phyloP scores from a whole-genome alignment of 2,797 vertebrate genomes.

The Sebastes nivosus region DNA sequence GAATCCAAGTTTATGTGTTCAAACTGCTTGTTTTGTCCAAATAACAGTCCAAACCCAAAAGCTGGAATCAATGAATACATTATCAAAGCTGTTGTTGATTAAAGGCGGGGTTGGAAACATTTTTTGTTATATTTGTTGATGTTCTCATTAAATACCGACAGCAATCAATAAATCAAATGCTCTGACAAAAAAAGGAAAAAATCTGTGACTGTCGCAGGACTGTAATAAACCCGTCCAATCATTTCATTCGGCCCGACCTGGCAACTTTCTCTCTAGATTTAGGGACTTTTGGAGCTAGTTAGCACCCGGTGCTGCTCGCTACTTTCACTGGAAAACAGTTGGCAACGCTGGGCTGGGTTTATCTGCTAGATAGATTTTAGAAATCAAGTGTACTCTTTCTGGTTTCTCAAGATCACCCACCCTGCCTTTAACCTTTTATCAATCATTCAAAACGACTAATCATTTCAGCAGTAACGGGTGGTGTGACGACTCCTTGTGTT shows the following conservation, averaged over 20 bases:
- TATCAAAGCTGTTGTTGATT: not conserved
- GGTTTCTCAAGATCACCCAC: too few species aligned
- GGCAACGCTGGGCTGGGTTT: too few species aligned
- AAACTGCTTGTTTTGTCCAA: not conserved
- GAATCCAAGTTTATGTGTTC: not conserved
- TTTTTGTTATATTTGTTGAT: not conserved
- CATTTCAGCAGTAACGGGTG: not conserved
- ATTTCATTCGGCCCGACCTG: too few species aligned
- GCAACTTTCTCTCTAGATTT: too few species aligned
- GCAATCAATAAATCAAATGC: not conserved
- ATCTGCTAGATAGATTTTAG: too few species aligned
- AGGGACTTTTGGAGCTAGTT: too few species aligned
- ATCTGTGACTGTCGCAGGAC: too few species aligned
- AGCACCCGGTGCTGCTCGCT: too few species aligned
- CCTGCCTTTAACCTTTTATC: not conserved
- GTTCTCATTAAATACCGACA: not conserved
- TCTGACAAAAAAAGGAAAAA: too few species aligned
- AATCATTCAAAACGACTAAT: not conserved
- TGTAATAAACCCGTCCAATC: too few species aligned
- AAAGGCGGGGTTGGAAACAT: not conserved
- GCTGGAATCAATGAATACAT: rapidly evolving
- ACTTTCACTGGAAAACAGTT: too few species aligned
- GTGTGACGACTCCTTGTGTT: not conserved
- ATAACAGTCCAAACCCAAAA: not conserved
- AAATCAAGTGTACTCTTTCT: too few species aligned